A percentile compares a stretch with the other conserved stretches of the same genome.
Conservation (phyloP, 2,888 invertebrate species). For the Hololepta plana region DNA sequence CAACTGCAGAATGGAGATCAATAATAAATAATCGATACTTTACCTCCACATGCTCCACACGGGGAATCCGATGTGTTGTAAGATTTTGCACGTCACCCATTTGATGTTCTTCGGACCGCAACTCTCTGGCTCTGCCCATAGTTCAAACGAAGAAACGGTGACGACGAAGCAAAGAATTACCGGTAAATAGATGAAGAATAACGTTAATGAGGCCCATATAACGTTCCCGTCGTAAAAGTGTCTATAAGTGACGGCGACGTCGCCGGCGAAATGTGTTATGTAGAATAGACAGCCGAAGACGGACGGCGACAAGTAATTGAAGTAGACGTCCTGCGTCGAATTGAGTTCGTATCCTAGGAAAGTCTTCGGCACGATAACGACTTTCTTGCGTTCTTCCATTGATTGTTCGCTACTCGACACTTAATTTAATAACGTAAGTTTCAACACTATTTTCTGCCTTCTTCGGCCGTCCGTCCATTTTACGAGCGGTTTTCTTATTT, state of each 20-base stretch:
- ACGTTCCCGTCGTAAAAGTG: conserved; percentile 41
- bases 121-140: conserved; percentile 31
- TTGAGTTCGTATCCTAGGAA: conserved; percentile 22
- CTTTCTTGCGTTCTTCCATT: too few species aligned
- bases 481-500: too few species aligned
- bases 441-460: too few species aligned
- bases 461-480: too few species aligned
- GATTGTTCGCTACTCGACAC: too few species aligned
- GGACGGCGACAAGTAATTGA: conserved; percentile 36
- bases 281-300: conserved; percentile 42
- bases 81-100: conserved; percentile 29
- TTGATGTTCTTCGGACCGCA: conserved; percentile 29
- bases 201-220: conserved; percentile 29
- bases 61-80: conserved; percentile 36
- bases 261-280: conserved; percentile 45
- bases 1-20: conserved; percentile 1
- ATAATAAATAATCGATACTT: conserved; percentile 1
- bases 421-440: too few species aligned
- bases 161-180: conserved; percentile 37
- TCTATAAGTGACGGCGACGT: conserved; percentile 44
- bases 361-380: conserved; percentile 10
- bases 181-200: conserved; percentile 33
- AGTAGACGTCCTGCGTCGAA: conserved; percentile 28
- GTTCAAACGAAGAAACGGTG: conserved; percentile 37
- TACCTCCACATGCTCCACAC: conserved; percentile 46